These are phyloP conservation scores for Sinocyclocheilus anshuiensis DNA, from an alignment of 2,113 vertebrate species.

Conservation along the genomic window DNA sequence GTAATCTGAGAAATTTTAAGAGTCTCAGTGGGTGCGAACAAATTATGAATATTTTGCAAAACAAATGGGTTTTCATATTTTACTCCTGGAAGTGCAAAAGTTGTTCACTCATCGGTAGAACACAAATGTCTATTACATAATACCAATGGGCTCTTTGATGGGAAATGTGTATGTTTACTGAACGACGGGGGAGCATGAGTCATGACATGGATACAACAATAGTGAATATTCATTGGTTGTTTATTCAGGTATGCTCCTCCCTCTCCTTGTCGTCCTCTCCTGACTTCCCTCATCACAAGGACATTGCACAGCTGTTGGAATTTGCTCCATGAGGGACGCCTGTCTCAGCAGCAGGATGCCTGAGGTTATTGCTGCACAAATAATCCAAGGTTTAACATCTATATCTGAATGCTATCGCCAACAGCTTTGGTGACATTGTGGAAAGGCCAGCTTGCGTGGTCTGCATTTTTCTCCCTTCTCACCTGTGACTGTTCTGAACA, in stretches of 20 bases:
- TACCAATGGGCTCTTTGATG: background rate
- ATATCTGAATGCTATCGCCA: conserved; percentile 56
- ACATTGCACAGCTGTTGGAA: conserved; percentile 62
- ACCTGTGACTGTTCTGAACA: conserved; percentile 41
- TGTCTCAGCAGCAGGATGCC: conserved; percentile 64
- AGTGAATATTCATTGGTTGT: conserved; percentile 3
- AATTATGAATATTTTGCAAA: background rate
- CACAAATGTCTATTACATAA: background rate
- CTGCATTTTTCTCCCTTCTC: background rate
- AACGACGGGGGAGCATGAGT: background rate
- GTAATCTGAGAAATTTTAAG: conserved; percentile 1
- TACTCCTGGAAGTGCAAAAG: background rate
- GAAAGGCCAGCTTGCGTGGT: conserved; percentile 38
- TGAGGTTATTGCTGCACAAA: conserved; percentile 61
- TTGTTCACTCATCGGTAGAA: background rate
- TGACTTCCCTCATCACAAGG: conserved; percentile 56
- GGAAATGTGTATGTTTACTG: background rate
- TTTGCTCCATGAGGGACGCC: conserved; percentile 60
- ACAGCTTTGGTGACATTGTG: conserved; percentile 53
- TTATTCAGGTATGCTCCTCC: background rate
- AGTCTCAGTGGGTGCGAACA: conserved; percentile 6
- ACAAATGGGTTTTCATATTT: background rate
- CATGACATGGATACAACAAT: background rate
- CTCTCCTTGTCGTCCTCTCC: background rate
- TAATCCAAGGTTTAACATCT: conserved; percentile 65